Evolutionary conservation across 2,113 vertebrate species (phyloP).

Genomic region (Emydocephalus ijimae): DNA sequence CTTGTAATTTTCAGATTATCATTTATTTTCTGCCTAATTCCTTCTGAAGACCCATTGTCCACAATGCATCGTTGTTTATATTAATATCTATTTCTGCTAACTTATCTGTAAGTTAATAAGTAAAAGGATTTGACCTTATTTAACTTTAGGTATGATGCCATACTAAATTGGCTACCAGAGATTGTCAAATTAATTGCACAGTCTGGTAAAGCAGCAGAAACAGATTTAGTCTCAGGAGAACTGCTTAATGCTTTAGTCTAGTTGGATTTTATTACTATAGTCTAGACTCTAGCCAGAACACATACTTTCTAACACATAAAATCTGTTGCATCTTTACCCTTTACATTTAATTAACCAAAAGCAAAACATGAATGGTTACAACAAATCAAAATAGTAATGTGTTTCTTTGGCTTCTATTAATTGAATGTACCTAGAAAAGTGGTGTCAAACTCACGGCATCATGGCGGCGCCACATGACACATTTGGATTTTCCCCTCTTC

Average conservation of each 20-base stretch:
- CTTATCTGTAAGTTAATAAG: neutral
- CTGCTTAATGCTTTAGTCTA: neutral
- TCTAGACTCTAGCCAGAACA: neutral
- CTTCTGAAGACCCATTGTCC: slow-evolving; percentile 25
- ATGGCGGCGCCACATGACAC: no score
- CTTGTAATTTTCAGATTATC: slow-evolving; percentile 6
- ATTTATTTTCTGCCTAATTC: slow-evolving; percentile 33
- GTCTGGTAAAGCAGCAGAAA: neutral
- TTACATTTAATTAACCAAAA: neutral
- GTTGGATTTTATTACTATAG: neutral
- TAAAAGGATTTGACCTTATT: neutral
- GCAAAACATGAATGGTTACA: neutral
- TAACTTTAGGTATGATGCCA: neutral
- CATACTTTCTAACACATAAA: neutral
- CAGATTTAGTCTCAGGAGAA: neutral
- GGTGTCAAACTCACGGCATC: no score
- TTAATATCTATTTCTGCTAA: neutral
- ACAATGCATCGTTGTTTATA: neutral
- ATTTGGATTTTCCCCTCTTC: no score
- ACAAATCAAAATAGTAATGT: neutral
- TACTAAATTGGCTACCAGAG: neutral
- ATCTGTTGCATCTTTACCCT: neutral
- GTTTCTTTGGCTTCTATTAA: neutral
- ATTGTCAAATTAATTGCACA: neutral
- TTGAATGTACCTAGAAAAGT: neutral